phyloP scores from a whole-genome alignment of 1,140 invertebrate genomes.

The Diachasmimorpha longicaudata region DNA sequence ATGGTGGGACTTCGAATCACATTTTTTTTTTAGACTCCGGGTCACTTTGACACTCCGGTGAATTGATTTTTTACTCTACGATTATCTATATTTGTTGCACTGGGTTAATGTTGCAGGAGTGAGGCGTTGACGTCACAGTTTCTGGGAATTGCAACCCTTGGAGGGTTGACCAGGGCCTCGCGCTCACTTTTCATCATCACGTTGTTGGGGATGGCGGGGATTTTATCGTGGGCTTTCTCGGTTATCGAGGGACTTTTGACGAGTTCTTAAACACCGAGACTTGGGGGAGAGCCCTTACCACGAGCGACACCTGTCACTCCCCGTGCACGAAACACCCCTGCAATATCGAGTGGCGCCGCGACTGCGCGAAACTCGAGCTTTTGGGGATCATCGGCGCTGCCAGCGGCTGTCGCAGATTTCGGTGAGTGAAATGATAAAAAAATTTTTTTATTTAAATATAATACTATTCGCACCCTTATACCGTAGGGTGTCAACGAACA shows the following conservation, averaged over 20 bases:
- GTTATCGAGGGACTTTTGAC: background rate
- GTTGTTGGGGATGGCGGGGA: background rate
- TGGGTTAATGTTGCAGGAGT: background rate
- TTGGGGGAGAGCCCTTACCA: background rate
- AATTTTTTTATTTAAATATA: too few relatives aligned
- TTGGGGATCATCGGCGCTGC: background rate
- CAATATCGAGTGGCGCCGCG: constrained; percentile 38
- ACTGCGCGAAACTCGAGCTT: constrained; percentile 16
- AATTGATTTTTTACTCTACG: background rate
- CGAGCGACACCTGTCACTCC: constrained; percentile 7
- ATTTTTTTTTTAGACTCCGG: background rate
- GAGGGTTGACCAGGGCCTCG: background rate
- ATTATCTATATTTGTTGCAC: background rate
- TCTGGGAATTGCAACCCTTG: background rate
- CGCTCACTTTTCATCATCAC: background rate
- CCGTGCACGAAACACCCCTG: constrained; percentile 14
- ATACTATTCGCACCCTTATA: too few relatives aligned
- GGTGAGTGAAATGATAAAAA: too few relatives aligned
- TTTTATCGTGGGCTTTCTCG: background rate
- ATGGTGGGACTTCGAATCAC: background rate
- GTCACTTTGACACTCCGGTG: background rate
- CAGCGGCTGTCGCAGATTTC: background rate
- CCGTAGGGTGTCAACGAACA: too few relatives aligned
- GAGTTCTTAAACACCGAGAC: background rate
- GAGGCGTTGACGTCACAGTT: background rate